Percentiles rank a stretch among this genome's conserved stretches.
Evolutionary conservation across 1,140 invertebrate genomes (phyloP).

Genomic region (Oscheius sp.): DNA sequence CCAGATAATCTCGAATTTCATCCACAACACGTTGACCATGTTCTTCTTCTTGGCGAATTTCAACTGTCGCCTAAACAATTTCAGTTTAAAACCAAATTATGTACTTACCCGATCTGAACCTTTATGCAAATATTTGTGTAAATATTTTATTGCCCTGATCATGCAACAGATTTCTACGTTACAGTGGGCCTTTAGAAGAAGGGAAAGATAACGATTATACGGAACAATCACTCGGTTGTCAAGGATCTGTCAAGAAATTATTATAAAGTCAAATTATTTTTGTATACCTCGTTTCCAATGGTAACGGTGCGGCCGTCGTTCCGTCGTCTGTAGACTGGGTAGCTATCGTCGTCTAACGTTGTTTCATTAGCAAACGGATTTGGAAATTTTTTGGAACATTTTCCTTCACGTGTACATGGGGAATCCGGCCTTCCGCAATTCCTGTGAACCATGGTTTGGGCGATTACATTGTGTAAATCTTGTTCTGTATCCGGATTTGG

Average conservation of each 20-base stretch:
- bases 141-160: conserved; percentile 16
- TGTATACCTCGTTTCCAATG: not conserved
- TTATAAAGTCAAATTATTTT: not conserved
- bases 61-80: too few species aligned
- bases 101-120: conserved; percentile 3
- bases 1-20: too few species aligned
- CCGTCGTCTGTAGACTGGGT: conserved; percentile 4
- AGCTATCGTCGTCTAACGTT: not conserved
- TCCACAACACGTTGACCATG: too few species aligned
- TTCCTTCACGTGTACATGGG: not conserved
- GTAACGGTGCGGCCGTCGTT: not conserved
- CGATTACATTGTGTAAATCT: not conserved
- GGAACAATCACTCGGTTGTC: conserved; percentile 19
- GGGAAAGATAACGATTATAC: not conserved
- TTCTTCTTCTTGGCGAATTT: too few species aligned
- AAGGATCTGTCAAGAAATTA: not conserved
- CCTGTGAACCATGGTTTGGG: conserved; percentile 5
- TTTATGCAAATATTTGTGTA: conserved; percentile 18
- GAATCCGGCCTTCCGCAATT: not conserved
- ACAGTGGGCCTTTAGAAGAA: conserved; percentile 7
- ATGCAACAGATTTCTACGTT: conserved; percentile 11
- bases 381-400: conserved; percentile 3
- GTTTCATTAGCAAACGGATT: conserved; percentile 13
- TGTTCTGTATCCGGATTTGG: not conserved
- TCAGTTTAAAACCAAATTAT: too few species aligned